Evolutionary conservation across 2,797 vertebrate species (phyloP).

Genomic region (Acanthiza pusilla): DNA sequence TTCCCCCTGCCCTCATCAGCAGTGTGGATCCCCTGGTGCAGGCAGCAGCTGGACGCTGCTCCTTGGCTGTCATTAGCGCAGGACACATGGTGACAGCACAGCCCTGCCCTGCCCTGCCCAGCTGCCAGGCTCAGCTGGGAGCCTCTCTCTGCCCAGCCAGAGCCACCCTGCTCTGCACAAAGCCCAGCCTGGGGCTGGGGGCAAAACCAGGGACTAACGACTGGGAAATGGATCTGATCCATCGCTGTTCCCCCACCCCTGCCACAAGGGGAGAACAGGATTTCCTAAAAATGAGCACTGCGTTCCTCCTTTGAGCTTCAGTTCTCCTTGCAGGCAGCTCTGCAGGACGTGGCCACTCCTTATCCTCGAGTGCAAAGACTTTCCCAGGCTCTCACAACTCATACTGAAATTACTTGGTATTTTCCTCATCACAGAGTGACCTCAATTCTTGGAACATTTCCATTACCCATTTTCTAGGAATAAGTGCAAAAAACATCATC

Average conservation of each 20-base stretch:
- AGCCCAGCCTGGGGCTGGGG: background rate
- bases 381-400: background rate
- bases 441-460: background rate
- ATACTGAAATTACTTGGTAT: fast-evolving
- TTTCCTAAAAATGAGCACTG: background rate
- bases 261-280: fast-evolving
- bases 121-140: background rate
- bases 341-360: fast-evolving
- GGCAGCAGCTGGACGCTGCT: background rate
- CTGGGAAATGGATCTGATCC: fast-evolving
- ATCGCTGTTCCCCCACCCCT: fast-evolving
- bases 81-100: fast-evolving
- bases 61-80: background rate
- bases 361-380: background rate
- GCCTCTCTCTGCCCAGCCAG: background rate
- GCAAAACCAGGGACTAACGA: fast-evolving
- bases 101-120: background rate
- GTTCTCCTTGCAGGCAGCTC: background rate
- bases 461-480: background rate
- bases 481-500: fast-evolving
- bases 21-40: fast-evolving
- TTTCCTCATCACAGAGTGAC: background rate
- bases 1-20: fast-evolving
- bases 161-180: background rate
- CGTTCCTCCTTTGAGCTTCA: background rate